phyloP scores from a whole-genome alignment of 2,888 invertebrate genomes.

The Macrophya annulata region DNA sequence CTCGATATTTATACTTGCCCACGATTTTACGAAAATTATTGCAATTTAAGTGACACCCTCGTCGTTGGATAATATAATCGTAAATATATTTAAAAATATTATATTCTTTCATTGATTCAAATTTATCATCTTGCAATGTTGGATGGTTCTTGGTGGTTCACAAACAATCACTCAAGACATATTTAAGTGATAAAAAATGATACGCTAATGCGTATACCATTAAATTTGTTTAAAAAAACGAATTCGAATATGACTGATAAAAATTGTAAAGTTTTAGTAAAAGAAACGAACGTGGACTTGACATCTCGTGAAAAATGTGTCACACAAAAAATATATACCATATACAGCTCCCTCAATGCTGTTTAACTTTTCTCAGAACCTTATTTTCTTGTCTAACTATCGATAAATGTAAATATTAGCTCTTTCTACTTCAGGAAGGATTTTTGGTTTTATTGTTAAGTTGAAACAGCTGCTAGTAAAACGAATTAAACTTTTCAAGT shows the following conservation, averaged over 20 bases:
- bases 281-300: neutral
- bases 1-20: neutral
- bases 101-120: no score
- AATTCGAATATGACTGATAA: neutral
- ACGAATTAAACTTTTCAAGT: neutral
- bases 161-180: neutral
- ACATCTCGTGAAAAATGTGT: neutral
- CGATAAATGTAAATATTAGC: neutral
- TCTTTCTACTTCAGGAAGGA: neutral
- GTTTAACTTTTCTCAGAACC: neutral
- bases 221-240: neutral
- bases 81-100: neutral
- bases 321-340: neutral
- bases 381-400: neutral
- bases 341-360: neutral
- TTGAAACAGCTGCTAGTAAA: neutral
- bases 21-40: neutral
- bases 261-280: neutral
- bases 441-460: neutral
- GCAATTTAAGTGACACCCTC: neutral
- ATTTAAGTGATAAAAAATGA: conserved; percentile 1
- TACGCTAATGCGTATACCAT: neutral
- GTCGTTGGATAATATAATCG: no score
- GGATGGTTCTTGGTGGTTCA: neutral
- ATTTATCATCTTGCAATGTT: neutral